Evolutionary conservation across 37 sponge, comb jelly and placozoan genomes (phyloP), one percentile per base, ranked within the genome.

Genomic region (Axinella damicornis): DNA sequence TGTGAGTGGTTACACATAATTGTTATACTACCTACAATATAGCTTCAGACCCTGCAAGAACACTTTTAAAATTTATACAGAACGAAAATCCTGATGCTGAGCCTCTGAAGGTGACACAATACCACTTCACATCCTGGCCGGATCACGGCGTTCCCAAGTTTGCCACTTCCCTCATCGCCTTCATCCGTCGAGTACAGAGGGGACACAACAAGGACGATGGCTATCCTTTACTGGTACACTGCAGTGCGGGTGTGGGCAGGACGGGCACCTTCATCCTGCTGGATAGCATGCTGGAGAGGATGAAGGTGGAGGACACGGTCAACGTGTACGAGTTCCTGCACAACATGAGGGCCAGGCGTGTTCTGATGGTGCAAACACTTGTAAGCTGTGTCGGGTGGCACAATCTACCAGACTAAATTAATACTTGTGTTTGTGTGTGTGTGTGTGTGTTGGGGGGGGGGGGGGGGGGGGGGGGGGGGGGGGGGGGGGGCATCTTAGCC

Each of bases 111-210:
- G 79, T 83, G 71, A 89, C 90, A 15, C 90, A 89, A 28, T 89
- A 74, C 38, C 89, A 89, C 76, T 89, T 83, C 83, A 78, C 79
- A 0, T 69, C 90, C 59, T 83, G 83, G 84, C 85, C 90, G 1
- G 95, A 95, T 55, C 94, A 95, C 30, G 96, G 94, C 1, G 96
- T 95, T 2, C 96, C 96, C 39, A 74, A 93, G 79, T 90, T 91
- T 84, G 83, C 95, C 66, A 95, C 94, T 39, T 80, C 88, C 33
- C 69, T 95, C 68, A 77, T 93, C 65, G 80, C 82, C 37, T 95
- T 93, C 63, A 86, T 95, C 27, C 39, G 83, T 28, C 63, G 88
- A 21, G 91, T 90, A 24, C 92, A 92, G 62, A 63, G 76, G 53
- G 76, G 55, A 30, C 92, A 91, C 62, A 73, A 73, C 64, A 80